These are phyloP conservation scores for Heliconius himera DNA, from an alignment of 1,140 invertebrate genomes.

Conservation along the genomic window DNA sequence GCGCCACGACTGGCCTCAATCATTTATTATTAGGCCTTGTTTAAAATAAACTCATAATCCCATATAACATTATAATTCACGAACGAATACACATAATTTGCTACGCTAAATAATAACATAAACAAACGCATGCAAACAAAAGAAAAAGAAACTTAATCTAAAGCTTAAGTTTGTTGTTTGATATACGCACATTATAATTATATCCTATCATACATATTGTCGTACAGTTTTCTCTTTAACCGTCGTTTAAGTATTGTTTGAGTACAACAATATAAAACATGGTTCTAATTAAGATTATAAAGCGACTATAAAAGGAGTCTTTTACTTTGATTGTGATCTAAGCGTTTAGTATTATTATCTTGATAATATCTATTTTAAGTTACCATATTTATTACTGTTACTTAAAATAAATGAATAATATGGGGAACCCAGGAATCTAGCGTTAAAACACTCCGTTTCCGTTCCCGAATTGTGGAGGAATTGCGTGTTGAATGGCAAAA, in stretches of 20 bases:
- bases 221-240: neutral
- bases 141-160: slow-evolving; percentile 7
- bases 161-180: neutral
- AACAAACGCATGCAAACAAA: neutral
- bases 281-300: neutral
- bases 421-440: too few relatives aligned
- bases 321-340: neutral
- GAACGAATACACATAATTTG: too few relatives aligned
- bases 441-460: too few relatives aligned
- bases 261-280: neutral
- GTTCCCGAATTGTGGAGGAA: too few relatives aligned
- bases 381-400: too few relatives aligned
- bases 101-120: neutral
- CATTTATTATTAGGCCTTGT: too few relatives aligned
- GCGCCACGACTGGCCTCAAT: too few relatives aligned
- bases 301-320: neutral
- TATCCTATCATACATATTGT: neutral
- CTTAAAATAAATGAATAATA: too few relatives aligned
- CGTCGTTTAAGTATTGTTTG: slow-evolving; percentile 4
- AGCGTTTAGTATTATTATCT: neutral
- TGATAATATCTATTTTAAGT: too few relatives aligned
- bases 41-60: too few relatives aligned
- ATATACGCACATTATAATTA: neutral
- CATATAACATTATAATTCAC: too few relatives aligned
- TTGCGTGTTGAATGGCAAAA: too few relatives aligned